These are phyloP conservation scores for Hydropsyche betteni DNA, from an alignment of 2,888 invertebrate species.

Conservation along the genomic window DNA sequence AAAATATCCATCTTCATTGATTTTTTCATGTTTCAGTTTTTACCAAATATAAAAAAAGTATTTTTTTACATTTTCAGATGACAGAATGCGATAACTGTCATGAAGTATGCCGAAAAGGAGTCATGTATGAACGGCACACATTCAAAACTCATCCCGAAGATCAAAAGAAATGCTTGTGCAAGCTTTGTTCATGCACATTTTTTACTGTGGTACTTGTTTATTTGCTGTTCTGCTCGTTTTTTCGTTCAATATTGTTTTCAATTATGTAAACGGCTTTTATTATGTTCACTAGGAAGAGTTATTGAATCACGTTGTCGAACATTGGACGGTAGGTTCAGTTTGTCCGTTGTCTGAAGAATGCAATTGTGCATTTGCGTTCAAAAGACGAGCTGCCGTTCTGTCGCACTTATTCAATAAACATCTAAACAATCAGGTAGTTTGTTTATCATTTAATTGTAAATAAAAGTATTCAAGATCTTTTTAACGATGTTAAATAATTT, in stretches of 20 bases:
- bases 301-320: background rate
- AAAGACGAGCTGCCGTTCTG: background rate
- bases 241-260: background rate
- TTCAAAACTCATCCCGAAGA: background rate
- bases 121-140: background rate
- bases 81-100: background rate
- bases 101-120: background rate
- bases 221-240: background rate
- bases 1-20: too few species aligned
- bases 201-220: background rate
- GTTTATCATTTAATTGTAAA: too few species aligned
- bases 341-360: conserved; percentile 7
- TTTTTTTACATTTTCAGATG: background rate
- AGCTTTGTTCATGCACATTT: background rate
- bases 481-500: background rate
- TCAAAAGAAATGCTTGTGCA: background rate
- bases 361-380: background rate
- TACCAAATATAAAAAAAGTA: too few species aligned
- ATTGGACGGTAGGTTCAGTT: background rate
- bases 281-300: background rate
- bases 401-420: background rate
- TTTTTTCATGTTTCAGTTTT: too few species aligned
- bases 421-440: background rate
- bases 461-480: too few species aligned
- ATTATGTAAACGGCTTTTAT: background rate